These are phyloP conservation scores for Spodoptera frugiperda DNA, from an alignment of 1,140 invertebrate genomes.

Conservation along the genomic window DNA sequence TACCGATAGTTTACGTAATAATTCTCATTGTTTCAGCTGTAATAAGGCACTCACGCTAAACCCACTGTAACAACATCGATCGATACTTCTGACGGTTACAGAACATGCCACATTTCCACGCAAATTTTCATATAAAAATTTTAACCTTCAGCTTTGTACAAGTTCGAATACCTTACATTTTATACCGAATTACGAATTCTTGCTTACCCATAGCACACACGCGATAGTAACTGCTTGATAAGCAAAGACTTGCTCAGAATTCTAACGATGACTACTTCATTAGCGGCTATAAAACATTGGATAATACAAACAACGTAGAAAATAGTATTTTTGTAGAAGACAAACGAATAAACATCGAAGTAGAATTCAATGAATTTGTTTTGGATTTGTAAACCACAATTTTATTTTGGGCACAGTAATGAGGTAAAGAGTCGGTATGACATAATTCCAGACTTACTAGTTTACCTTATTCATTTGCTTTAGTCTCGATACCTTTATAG, in stretches of 20 bases:
- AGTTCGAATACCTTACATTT: slow-evolving; percentile 30
- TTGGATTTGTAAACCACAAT: neutral
- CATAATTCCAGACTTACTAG: neutral
- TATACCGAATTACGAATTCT: slow-evolving; percentile 2
- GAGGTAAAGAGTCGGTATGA: no score
- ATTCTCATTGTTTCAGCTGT: slow-evolving; percentile 2
- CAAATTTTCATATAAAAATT: slow-evolving; percentile 40
- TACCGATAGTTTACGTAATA: slow-evolving; percentile 5
- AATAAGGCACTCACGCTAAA: slow-evolving; percentile 13
- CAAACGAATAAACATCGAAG: no score
- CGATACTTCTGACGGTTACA: slow-evolving; percentile 27
- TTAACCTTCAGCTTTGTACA: slow-evolving; percentile 35
- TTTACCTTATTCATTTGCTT: slow-evolving; percentile 7
- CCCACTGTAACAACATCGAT: slow-evolving; percentile 22
- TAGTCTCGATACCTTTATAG: slow-evolving; percentile 1
- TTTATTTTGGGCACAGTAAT: neutral
- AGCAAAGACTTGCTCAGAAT: neutral
- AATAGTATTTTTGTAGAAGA: no score
- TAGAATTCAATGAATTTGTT: no score
- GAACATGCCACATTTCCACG: slow-evolving; percentile 17
- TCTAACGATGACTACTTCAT: slow-evolving; percentile 5
- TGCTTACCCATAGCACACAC: slow-evolving; percentile 3
- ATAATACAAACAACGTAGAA: no score
- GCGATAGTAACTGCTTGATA: slow-evolving; percentile 1
- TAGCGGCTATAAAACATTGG: neutral